Conservation (phyloP, 2,888 invertebrate species). For the Dione vanillae region DNA sequence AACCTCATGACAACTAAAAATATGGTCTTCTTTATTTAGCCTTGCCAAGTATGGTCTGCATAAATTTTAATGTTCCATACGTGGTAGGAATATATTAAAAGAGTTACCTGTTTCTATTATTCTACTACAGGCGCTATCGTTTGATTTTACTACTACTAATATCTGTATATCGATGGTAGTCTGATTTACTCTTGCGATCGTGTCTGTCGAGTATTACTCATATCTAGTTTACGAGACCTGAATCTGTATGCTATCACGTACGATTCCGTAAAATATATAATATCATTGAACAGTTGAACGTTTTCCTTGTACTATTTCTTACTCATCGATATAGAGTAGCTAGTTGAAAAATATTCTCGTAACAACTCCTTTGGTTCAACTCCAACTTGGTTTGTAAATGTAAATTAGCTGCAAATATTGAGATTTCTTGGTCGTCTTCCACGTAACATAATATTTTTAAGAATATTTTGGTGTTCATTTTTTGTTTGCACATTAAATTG, state of each 20-base stretch:
- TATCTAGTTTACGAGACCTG: neutral
- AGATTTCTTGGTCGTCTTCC: neutral
- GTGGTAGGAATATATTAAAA: slow-evolving; percentile 51
- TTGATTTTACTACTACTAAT: neutral
- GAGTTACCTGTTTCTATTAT: slow-evolving; percentile 29
- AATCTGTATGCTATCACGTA: slow-evolving; percentile 27
- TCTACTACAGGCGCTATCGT: neutral
- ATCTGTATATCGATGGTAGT: neutral
- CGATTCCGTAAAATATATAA: slow-evolving; percentile 32
- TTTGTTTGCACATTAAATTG: too few relatives aligned
- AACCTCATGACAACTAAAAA: slow-evolving; percentile 41
- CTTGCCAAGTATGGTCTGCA: slow-evolving; percentile 55
- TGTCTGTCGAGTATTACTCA: slow-evolving; percentile 9
- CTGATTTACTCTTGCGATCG: neutral
- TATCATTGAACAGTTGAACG: slow-evolving; percentile 40
- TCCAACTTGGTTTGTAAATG: neutral
- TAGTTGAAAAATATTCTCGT: neutral
- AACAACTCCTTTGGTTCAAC: too few relatives aligned
- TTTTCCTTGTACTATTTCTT: slow-evolving; percentile 13
- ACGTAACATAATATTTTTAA: too few relatives aligned
- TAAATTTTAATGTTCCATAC: slow-evolving; percentile 53
- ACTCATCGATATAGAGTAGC: neutral
- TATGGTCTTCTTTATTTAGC: slow-evolving; percentile 46
- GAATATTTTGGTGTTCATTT: neutral
- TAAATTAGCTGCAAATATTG: neutral